Evolutionary conservation across 2,888 invertebrate species (phyloP).

Genomic region (Drosophila atroscutellata): DNA sequence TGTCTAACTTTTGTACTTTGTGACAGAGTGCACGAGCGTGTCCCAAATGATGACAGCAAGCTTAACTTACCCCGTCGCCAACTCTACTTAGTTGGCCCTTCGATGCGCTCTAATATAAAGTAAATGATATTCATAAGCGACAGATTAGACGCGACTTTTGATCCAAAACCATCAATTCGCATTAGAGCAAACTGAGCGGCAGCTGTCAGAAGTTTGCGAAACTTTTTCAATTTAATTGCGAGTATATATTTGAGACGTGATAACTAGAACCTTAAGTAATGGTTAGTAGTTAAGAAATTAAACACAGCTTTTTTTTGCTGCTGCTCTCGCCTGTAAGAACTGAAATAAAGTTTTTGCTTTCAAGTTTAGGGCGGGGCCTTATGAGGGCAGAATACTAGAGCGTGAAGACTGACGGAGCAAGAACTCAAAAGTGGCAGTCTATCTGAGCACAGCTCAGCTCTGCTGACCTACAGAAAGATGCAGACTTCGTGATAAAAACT

Average conservation of each 20-base stretch:
- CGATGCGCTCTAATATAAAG: slow-evolving; percentile 35
- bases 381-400: slow-evolving; percentile 66
- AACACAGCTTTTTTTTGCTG: slow-evolving; percentile 21
- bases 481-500: slow-evolving; percentile 44
- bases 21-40: slow-evolving; percentile 54
- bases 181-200: slow-evolving; percentile 46
- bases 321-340: slow-evolving; percentile 7
- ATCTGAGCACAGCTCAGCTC: neutral
- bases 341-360: slow-evolving; percentile 24
- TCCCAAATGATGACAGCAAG: slow-evolving; percentile 63
- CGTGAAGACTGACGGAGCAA: slow-evolving; percentile 65
- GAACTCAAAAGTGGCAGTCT: slow-evolving; percentile 43
- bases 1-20: slow-evolving; percentile 60
- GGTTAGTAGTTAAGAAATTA: slow-evolving; percentile 52
- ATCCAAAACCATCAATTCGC: slow-evolving; percentile 64
- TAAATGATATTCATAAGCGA: slow-evolving; percentile 47
- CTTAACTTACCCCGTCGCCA: slow-evolving; percentile 38
- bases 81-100: slow-evolving; percentile 6
- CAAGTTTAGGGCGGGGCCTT: slow-evolving; percentile 23
- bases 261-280: slow-evolving; percentile 18
- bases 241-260: slow-evolving; percentile 48
- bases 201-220: slow-evolving; percentile 58
- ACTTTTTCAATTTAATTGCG: slow-evolving; percentile 68
- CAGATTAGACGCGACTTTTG: slow-evolving; percentile 55
- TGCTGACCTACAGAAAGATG: slow-evolving; percentile 16